Percentiles rank a stretch among this genome's conserved stretches.
Conservation (phyloP, 2,113 vertebrate genomes). For the Anarhynchus alexandrinus region DNA sequence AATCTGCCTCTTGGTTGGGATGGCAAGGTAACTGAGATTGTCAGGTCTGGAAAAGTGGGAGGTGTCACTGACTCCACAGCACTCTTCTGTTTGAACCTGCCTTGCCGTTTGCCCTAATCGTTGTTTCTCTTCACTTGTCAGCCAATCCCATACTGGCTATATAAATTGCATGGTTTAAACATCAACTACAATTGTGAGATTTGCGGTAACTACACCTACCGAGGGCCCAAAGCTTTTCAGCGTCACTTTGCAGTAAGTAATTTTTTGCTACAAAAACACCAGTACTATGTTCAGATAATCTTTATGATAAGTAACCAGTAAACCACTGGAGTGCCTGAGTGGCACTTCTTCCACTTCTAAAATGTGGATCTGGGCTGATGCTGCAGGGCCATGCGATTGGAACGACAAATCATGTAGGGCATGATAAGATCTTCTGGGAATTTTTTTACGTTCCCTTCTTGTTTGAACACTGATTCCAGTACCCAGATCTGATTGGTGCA, state of each 20-base stretch:
- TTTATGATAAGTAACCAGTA: accelerated
- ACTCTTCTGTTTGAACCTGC: background rate
- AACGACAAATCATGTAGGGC: accelerated
- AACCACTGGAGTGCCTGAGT: too few relatives aligned
- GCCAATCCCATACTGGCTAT: slow-evolving; percentile 97
- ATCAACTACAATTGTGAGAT: slow-evolving; percentile 99
- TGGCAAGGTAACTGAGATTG: slow-evolving; percentile 80
- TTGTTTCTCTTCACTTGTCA: slow-evolving; percentile 36
- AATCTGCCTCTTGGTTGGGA: slow-evolving; percentile 98
- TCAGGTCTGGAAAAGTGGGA: background rate
- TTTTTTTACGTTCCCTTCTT: background rate
- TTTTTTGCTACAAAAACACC: accelerated
- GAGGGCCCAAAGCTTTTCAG: slow-evolving; percentile 97
- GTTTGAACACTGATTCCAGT: background rate
- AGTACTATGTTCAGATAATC: background rate
- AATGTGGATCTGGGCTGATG: background rate
- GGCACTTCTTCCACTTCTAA: background rate
- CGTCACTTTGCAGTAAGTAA: slow-evolving; percentile 86
- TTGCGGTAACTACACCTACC: slow-evolving; percentile 97
- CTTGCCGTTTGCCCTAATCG: background rate
- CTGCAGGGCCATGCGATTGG: accelerated
- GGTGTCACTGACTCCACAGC: accelerated
- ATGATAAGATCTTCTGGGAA: background rate
- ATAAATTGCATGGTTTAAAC: slow-evolving; percentile 94
- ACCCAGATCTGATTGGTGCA: background rate